Base-by-base conservation (phyloP, 2,797 vertebrate genomes). In the Allenopithecus nigroviridis region DNA sequence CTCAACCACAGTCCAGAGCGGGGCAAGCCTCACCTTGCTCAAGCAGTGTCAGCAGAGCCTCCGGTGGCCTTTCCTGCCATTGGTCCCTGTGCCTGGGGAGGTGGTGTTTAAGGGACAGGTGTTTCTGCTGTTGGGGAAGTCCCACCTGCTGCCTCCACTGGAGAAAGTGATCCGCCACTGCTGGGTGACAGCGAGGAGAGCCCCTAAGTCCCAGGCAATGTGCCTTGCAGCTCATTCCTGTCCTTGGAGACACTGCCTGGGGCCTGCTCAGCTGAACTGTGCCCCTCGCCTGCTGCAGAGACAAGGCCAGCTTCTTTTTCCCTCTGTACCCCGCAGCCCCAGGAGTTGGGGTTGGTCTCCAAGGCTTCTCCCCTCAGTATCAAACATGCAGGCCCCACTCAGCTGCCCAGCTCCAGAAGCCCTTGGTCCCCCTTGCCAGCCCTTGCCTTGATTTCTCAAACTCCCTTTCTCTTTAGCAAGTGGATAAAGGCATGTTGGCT, bases 381-480 rank as follows among this genome's bases (percentile, higher is more conserved):
- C 84, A 68, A 55, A 94, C 0, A 7, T 28, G 13, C 21, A 36
- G 30, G 30, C 33, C 36, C 39, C 46, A 28, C 59, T 80, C n/a
- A 10, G 0, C 61, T 41, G 0, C 16, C 74, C 36, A 68, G 22
- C 36, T 33, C 19, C 55, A 33, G 39, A 61, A 78, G 41, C 33
- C 84, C 46, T 8, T 70, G 55, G 41, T 3, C 5, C 68, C 33
- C 70, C 48, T 30, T 41, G 57, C 43, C 5, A 8, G 76, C 59
- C 41, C 46, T 76, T 16, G 28, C 78, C 93, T 89, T 7, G 24
- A 39, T 57, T 36, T 81, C 43, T 50, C 48, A 80, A 53, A 61
- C 72, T 48, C 24, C 21, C 81, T 92, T 74, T 78, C 43, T 43
- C 21, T 80, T 81, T 39, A 72, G 57, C 83, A 83, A 76, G 70